Conservation (phyloP, 2,888 invertebrate species). For the Yponomeuta evonymella region DNA sequence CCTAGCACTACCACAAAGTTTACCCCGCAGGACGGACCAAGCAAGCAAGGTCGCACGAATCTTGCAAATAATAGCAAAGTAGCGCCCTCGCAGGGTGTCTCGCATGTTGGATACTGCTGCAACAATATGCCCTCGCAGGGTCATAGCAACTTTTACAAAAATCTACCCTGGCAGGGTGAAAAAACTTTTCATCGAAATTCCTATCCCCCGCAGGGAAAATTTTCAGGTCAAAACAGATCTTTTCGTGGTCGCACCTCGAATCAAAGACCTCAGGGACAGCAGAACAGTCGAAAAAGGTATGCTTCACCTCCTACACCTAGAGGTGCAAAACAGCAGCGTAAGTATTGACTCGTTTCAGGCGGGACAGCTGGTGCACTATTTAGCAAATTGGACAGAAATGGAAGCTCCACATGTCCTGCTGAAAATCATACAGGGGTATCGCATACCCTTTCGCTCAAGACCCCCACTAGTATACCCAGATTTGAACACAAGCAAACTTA, state of each 20-base stretch:
- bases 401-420: too few species aligned
- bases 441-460: too few species aligned
- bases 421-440: too few species aligned
- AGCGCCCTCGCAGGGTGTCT: constrained; percentile 1
- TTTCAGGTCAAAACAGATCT: background rate
- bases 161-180: background rate
- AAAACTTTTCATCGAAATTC: background rate
- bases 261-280: background rate
- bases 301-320: background rate
- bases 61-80: background rate
- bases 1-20: background rate
- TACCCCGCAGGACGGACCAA: background rate
- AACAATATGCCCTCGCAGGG: background rate
- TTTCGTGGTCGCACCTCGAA: background rate
- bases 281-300: background rate
- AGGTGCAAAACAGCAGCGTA: background rate
- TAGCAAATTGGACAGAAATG: too few species aligned
- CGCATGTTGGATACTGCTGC: background rate
- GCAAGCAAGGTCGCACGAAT: background rate
- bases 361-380: background rate
- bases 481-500: too few species aligned
- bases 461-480: too few species aligned
- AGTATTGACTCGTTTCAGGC: background rate
- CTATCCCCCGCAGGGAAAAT: background rate
- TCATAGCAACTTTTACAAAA: background rate